phyloP scores from a whole-genome alignment of 2,888 invertebrate genomes.

The Hydroisotoma schaefferi region DNA sequence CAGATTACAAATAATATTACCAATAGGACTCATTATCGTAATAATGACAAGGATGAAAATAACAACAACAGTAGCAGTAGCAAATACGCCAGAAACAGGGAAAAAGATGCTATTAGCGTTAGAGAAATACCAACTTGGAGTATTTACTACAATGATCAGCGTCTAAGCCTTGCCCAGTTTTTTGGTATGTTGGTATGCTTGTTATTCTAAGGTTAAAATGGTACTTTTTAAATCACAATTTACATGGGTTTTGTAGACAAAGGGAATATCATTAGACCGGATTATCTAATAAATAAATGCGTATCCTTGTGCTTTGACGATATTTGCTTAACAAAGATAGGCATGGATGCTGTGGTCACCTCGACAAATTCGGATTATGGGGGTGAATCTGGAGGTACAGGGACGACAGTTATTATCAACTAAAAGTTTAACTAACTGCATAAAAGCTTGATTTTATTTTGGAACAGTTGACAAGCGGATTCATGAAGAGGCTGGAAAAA shows the following conservation, averaged over 20 bases:
- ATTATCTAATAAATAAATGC: conserved; percentile 32
- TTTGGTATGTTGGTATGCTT: conserved; percentile 18
- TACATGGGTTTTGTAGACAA: conserved; percentile 21
- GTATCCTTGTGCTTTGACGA: conserved; percentile 39
- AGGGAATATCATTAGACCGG: conserved; percentile 25
- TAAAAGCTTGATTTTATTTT: not conserved
- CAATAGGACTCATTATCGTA: too few species aligned
- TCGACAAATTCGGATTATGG: conserved; percentile 31
- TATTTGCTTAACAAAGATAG: conserved; percentile 31
- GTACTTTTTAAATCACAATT: not conserved
- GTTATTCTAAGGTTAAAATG: too few species aligned
- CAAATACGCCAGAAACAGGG: too few species aligned
- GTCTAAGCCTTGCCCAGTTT: conserved; percentile 29
- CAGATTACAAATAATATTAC: too few species aligned
- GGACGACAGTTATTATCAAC: not conserved
- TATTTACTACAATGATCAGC: conserved; percentile 37
- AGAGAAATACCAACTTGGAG: conserved; percentile 35
- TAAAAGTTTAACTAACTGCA: not conserved
- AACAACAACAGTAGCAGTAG: too few species aligned
- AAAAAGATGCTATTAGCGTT: conserved; percentile 11
- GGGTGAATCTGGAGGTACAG: conserved; percentile 30
- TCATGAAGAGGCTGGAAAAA: conserved; percentile 26
- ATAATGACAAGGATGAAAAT: too few species aligned
- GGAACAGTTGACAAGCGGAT: conserved; percentile 26
- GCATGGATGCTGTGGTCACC: conserved; percentile 39